Evolutionary conservation across 2,888 invertebrate genomes (phyloP).

Genomic region (Pinctada fucata): DNA sequence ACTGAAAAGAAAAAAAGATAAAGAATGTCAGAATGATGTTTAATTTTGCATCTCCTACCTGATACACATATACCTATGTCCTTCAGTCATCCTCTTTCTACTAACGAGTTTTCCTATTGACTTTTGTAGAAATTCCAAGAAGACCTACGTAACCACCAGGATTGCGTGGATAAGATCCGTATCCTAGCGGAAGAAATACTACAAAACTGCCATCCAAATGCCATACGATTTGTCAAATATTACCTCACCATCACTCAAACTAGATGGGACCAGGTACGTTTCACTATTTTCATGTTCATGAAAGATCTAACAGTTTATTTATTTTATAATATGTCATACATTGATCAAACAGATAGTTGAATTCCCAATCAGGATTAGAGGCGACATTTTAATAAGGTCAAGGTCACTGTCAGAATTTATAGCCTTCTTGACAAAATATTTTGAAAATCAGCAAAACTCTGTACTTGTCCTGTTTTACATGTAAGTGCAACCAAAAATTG

Average conservation of each 20-base stretch:
- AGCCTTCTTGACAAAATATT: too few species aligned
- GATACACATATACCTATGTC: too few species aligned
- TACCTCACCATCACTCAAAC: constrained; percentile 76
- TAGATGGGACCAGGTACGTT: constrained; percentile 74
- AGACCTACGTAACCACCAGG: constrained; percentile 71
- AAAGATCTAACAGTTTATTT: too few species aligned
- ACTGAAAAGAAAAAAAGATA: too few species aligned
- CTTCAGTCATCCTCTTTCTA: neutral
- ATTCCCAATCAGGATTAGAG: neutral
- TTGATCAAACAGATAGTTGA: neutral
- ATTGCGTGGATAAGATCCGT: constrained; percentile 73
- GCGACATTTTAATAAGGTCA: too few species aligned
- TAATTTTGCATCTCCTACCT: too few species aligned
- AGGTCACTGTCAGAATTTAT: too few species aligned
- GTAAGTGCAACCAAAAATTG: too few species aligned
- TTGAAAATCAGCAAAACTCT: too few species aligned
- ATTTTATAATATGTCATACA: neutral
- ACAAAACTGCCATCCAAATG: constrained; percentile 75
- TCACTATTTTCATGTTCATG: neutral
- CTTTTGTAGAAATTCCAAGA: constrained; percentile 73
- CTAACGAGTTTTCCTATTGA: neutral
- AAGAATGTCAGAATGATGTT: too few species aligned
- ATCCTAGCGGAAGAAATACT: constrained; percentile 73
- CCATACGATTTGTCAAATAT: constrained; percentile 76
- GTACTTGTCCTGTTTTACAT: too few species aligned